Evolutionary conservation across 2,888 invertebrate species (phyloP), one percentile per base, ranked within the genome.

Genomic region (Scaptomyza parva): DNA sequence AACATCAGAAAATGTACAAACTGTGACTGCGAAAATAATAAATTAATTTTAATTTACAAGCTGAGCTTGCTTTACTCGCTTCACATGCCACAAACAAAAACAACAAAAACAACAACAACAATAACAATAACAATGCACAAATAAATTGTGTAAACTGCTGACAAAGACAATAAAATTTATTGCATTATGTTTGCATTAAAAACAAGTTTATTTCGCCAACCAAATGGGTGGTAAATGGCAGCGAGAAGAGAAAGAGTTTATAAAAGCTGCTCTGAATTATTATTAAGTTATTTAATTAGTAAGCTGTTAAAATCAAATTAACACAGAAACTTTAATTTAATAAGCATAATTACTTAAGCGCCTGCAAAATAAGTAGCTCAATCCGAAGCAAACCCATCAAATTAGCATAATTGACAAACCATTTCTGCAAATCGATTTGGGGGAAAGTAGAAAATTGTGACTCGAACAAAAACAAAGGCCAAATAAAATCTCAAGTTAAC

Each of bases 1-100:
- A 66, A 66, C 47, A 45, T 30, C 43, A 24, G 58, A 50, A 43
- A 40, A 57, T 54, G 30, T 22, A 43, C 45, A 50, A 54, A 62
- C 44, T 39, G 48, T 37, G 18, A 33, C 17, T 35, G 54, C 39
- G 33, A 50, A 39, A 45, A 73, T 80, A 86, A 84, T 84, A 80
- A 86, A 86, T 82, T 86, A 50, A 84, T 86, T 86, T 84, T 65
- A 67, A 82, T 86, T 86, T 86, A 84, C 82, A 81, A 62, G 70
- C 73, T 48, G 48, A 73, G 70, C 65, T 77, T 75, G 83, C 78
- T 72, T 83, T 83, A 75, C n/a, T 66, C 50, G 57, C 8, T 22
- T 11, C 59, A 60, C 52, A 51, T 61, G 60, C 18, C 41, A 73
- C 51, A 48, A 64, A 47, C 52, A 48, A 12, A 30, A 55, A 20